Evolutionary conservation across 2,888 invertebrate genomes (phyloP), one percentile per base, ranked within the genome.

Genomic region (Phytoseiulus persimilis): DNA sequence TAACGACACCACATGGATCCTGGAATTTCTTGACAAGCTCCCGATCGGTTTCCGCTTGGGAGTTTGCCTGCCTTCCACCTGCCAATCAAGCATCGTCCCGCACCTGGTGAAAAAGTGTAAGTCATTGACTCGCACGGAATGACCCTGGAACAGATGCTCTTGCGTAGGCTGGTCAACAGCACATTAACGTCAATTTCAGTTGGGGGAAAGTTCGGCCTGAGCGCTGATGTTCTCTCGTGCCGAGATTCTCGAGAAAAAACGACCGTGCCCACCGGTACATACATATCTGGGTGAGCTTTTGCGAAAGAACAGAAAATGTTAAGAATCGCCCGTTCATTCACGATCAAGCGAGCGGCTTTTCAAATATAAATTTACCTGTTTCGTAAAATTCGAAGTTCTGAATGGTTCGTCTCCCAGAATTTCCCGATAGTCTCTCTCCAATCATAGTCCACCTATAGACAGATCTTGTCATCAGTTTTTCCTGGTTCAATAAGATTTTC

Each of bases 51-150:
- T n/a, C 31, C 87, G 87, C 6, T 28, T 87, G 87, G 87, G 32
- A 39, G 9, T 87, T 33, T 87, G 87, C 23, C 11, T 87, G 31
- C 87, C 87, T 45, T 87, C 87, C 33, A 87, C 87, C 6, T 87
- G 87, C 33, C 3, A 31, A 3, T 45, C 87, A 14, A 45, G 45
- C 6, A 87, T 87, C 0, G 39, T 87, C n/a, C 87, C 87, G 32
- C 32, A 87, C n/a, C 9, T 87, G 31, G 45, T 87, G 39, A 31
- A 87, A 14, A 87, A 87, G 18, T 23, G 87, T 87, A 33, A 87
- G 33, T 23, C 65, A 1, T 65, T 23, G 23, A 14, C 9, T 65
- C 23, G 65, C 5, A 39, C 65, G 18, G 65, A 65, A 28, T 23
- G 18, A 14, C 14, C 46, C 14, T 14, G 46, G 46, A 14, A 46